These are phyloP conservation scores for Monomorium pharaonis DNA, from an alignment of 1,140 invertebrate species.

Conservation along the genomic window DNA sequence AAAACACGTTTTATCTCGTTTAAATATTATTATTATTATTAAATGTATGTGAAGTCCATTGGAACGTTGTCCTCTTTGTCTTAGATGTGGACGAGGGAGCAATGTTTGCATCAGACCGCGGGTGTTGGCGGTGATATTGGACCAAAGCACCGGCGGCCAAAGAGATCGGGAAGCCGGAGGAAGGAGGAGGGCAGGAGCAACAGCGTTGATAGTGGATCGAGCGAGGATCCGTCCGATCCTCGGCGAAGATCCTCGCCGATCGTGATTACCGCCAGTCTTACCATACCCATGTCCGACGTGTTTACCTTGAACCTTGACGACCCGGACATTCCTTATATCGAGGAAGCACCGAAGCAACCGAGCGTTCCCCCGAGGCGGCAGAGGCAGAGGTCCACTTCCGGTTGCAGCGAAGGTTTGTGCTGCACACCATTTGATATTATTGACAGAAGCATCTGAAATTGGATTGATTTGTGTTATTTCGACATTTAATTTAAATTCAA, in stretches of 20 bases:
- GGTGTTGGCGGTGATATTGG: slow-evolving; percentile 87
- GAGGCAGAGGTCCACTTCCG: slow-evolving; percentile 82
- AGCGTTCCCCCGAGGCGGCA: slow-evolving; percentile 80
- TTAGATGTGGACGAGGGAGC: slow-evolving; percentile 88
- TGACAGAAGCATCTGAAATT: neutral
- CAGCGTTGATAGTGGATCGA: slow-evolving; percentile 85
- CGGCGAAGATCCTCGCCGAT: slow-evolving; percentile 86
- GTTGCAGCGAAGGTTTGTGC: slow-evolving; percentile 80
- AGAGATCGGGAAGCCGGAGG: slow-evolving; percentile 81
- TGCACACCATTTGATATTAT: neutral
- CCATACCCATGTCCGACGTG: slow-evolving; percentile 88
- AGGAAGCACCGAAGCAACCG: slow-evolving; percentile 85
- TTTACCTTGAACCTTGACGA: slow-evolving; percentile 87
- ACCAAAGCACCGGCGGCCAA: slow-evolving; percentile 78
- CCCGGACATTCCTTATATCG: slow-evolving; percentile 90
- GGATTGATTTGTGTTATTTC: neutral
- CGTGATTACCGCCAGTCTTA: slow-evolving; percentile 92
- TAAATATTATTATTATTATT: neutral
- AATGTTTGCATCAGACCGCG: slow-evolving; percentile 90
- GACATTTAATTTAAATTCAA: neutral
- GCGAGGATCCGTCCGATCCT: slow-evolving; percentile 82
- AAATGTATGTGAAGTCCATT: neutral
- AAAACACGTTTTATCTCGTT: too few species aligned
- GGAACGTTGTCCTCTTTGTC: neutral
- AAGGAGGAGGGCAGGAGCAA: slow-evolving; percentile 86